Evolutionary conservation across 2,113 vertebrate species (phyloP).

Genomic region (Mesoclemmys tuberculata): DNA sequence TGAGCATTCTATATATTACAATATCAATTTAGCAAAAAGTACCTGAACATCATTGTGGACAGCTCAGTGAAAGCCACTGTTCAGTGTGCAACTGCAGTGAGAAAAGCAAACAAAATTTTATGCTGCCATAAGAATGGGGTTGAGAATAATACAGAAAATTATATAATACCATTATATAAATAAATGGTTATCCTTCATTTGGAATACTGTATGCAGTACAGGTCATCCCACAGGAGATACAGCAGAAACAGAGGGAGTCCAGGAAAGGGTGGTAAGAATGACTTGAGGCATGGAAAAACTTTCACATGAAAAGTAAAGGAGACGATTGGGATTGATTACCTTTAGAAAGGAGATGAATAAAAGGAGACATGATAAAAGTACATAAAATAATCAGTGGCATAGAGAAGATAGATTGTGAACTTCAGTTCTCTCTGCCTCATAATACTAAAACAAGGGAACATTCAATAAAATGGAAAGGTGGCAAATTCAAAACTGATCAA

Average conservation of each 20-base stretch:
- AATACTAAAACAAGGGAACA: background rate
- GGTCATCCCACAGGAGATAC: background rate
- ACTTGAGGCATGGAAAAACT: background rate
- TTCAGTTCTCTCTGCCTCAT: background rate
- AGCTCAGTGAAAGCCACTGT: background rate
- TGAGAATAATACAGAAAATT: background rate
- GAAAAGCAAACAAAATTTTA: background rate
- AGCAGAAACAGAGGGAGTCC: background rate
- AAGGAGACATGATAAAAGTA: too few relatives aligned
- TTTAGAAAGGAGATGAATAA: background rate
- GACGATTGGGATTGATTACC: background rate
- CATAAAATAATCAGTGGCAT: too few relatives aligned
- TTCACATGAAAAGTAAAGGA: background rate
- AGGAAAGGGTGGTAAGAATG: background rate
- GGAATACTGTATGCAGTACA: background rate
- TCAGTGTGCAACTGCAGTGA: background rate
- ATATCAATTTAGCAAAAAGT: background rate
- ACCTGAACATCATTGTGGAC: background rate
- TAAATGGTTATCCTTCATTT: background rate
- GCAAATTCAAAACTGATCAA: background rate
- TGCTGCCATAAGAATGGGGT: fast-evolving
- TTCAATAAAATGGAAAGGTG: background rate
- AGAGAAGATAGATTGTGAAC: background rate
- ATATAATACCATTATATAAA: background rate
- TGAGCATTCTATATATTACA: background rate